phyloP scores from a whole-genome alignment of 2,113 vertebrate species.

The Petromus typicus region DNA sequence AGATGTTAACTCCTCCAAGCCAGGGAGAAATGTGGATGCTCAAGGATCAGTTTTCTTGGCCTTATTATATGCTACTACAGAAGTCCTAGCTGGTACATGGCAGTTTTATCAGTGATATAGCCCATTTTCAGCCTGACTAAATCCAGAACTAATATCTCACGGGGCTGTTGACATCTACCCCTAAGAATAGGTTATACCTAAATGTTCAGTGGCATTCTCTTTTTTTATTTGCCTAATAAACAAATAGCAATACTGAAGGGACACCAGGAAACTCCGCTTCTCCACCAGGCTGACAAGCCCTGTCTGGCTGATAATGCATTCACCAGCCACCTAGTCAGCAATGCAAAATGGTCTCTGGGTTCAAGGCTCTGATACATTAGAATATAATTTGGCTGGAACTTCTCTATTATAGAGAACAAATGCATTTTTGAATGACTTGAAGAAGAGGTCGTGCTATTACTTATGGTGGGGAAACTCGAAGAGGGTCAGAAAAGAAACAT shows the following conservation, averaged over 20 bases:
- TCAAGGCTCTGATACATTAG: slow-evolving; percentile 80
- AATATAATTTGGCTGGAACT: slow-evolving; percentile 80
- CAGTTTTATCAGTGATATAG: neutral
- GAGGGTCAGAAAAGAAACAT: slow-evolving; percentile 60
- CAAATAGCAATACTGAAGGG: neutral
- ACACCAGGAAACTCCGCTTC: slow-evolving; percentile 44
- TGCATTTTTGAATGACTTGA: slow-evolving; percentile 79
- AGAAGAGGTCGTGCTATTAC: slow-evolving; percentile 68
- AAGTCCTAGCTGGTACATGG: neutral
- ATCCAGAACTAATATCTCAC: neutral
- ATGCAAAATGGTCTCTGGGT: slow-evolving; percentile 74
- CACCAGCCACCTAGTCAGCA: slow-evolving; percentile 73
- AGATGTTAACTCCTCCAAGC: neutral
- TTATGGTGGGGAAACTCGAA: slow-evolving; percentile 71
- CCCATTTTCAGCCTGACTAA: neutral
- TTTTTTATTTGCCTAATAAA: slow-evolving; percentile 4
- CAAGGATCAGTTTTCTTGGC: slow-evolving; percentile 12
- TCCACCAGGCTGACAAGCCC: slow-evolving; percentile 60
- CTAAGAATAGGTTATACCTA: neutral
- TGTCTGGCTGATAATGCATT: slow-evolving; percentile 69
- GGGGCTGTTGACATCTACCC: neutral
- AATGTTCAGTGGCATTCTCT: neutral
- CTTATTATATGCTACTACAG: neutral
- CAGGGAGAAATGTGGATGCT: neutral
- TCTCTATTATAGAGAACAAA: slow-evolving; percentile 80